Evolutionary conservation across 2,888 invertebrate genomes (phyloP).

Genomic region (Pollenia griseotomentosa): DNA sequence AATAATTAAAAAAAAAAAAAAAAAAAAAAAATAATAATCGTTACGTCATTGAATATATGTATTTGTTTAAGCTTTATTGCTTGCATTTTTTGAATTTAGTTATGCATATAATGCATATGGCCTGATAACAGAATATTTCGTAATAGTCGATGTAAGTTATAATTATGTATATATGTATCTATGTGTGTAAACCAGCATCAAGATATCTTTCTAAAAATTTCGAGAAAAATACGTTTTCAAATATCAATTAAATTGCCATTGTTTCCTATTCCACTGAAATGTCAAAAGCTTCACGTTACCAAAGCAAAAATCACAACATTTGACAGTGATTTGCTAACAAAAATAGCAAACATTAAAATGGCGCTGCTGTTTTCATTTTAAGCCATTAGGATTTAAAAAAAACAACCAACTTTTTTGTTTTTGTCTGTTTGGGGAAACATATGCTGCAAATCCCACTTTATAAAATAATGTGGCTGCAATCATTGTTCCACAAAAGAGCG

Average conservation of each 20-base stretch:
- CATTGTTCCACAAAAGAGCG: constrained; percentile 48
- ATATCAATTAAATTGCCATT: constrained; percentile 13
- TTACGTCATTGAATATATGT: too few species aligned
- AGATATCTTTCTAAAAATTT: too few species aligned
- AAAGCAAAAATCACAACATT: background rate
- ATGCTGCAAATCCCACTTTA: constrained; percentile 50
- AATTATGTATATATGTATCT: too few species aligned
- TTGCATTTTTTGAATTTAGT: too few species aligned
- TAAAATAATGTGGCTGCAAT: constrained; percentile 16
- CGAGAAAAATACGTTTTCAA: background rate
- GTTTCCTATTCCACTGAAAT: background rate
- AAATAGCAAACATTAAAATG: constrained; percentile 26
- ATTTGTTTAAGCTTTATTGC: too few species aligned
- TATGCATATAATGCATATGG: too few species aligned
- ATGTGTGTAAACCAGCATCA: too few species aligned
- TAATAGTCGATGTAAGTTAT: too few species aligned
- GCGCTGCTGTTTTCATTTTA: background rate
- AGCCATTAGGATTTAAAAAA: constrained; percentile 29
- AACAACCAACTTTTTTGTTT: background rate
- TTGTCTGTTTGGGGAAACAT: constrained; percentile 17
- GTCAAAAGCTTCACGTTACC: background rate
- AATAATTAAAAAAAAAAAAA: too few species aligned
- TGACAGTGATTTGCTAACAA: constrained; percentile 37
- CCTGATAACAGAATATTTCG: too few species aligned
- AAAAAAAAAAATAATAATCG: too few species aligned